phyloP scores from a whole-genome alignment of 2,113 vertebrate species.

The Gnathonemus echidnorhynchus region DNA sequence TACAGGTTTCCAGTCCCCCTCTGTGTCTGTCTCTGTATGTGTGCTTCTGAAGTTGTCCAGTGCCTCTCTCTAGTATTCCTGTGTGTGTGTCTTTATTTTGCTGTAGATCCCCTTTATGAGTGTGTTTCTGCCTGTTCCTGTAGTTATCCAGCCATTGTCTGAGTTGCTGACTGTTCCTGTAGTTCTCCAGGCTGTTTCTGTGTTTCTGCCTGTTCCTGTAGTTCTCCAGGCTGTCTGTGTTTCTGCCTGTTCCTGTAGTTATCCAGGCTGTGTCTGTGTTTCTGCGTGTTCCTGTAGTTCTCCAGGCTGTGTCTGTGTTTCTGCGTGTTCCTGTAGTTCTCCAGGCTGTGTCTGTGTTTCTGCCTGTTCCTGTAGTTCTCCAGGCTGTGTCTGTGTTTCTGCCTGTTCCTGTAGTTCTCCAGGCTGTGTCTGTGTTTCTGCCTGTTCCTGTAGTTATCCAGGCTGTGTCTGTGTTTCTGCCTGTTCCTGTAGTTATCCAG shows the following conservation, averaged over 20 bases:
- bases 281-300: not conserved
- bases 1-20: constrained; percentile 1
- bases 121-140: not conserved
- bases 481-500: too few species aligned
- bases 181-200: not conserved
- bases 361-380: not conserved
- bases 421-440: not conserved
- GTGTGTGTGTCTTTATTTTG: not conserved
- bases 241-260: not conserved
- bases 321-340: not conserved
- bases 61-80: not conserved
- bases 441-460: not conserved
- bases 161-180: not conserved
- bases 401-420: not conserved
- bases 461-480: too few species aligned
- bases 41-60: not conserved
- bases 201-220: not conserved
- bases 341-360: not conserved
- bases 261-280: not conserved
- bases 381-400: not conserved
- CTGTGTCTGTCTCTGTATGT: not conserved
- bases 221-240: not conserved
- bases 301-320: not conserved
- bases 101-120: not conserved
- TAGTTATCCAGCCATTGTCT: not conserved